These are phyloP conservation scores for Gymnopithys bicolor DNA, from an alignment of 2,797 vertebrate species.

Conservation along the genomic window DNA sequence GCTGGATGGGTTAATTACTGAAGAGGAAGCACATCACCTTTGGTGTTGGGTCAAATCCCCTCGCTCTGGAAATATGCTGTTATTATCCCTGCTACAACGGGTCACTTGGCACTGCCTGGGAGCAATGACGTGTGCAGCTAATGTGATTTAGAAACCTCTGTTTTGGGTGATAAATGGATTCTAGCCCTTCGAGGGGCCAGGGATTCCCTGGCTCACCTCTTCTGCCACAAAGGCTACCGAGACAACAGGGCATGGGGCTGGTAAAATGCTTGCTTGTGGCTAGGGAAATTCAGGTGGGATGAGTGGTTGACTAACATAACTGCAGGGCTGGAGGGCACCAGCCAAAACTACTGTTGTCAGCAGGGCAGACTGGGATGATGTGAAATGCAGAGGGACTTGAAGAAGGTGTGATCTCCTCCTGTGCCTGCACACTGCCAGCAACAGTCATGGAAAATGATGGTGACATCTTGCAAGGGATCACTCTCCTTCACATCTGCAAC, in stretches of 20 bases:
- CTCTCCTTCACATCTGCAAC: background rate
- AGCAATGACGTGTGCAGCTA: background rate
- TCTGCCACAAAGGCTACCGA: background rate
- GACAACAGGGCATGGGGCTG: fast-evolving
- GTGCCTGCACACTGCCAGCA: background rate
- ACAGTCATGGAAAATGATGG: background rate
- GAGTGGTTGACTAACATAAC: background rate
- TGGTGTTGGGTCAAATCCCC: background rate
- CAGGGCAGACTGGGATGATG: fast-evolving
- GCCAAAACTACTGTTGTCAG: background rate
- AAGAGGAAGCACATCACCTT: constrained; percentile 10
- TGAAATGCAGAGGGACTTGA: background rate
- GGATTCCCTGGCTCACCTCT: background rate
- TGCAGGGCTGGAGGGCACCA: background rate
- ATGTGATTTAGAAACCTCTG: background rate
- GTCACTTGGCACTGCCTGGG: background rate
- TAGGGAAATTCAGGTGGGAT: background rate
- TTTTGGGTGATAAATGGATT: background rate
- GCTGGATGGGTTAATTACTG: background rate
- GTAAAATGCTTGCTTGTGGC: background rate
- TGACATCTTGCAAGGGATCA: fast-evolving
- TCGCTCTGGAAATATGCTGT: background rate
- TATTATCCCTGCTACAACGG: background rate
- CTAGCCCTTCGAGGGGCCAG: background rate
- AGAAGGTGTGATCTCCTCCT: background rate